phyloP scores from a whole-genome alignment of 1,140 invertebrate genomes.

The Zaprionus camerounensis region DNA sequence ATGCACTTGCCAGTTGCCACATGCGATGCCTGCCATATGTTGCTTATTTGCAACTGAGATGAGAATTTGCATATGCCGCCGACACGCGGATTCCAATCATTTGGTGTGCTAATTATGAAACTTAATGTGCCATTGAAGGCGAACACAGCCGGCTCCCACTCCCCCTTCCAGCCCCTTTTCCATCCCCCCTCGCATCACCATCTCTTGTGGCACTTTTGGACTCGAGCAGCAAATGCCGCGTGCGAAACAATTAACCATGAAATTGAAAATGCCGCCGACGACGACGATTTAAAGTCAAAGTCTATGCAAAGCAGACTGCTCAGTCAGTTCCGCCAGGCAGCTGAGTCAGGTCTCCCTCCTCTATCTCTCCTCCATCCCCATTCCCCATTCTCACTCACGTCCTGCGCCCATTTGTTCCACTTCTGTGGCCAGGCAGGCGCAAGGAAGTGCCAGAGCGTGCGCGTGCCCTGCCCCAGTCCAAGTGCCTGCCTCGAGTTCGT shows the following conservation, averaged over 20 bases:
- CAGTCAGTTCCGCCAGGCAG: constrained; percentile 45
- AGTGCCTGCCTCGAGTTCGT: background rate
- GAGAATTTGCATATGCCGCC: constrained; percentile 56
- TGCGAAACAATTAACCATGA: constrained; percentile 83
- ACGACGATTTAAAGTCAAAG: constrained; percentile 62
- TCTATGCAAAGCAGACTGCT: constrained; percentile 71
- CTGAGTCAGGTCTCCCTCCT: constrained; percentile 48
- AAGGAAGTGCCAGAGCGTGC: constrained; percentile 81
- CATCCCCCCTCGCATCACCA: background rate
- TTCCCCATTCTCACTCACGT: constrained; percentile 40
- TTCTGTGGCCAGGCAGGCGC: constrained; percentile 80
- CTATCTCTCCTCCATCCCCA: too few species aligned
- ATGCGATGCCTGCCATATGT: constrained; percentile 68
- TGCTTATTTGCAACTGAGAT: constrained; percentile 64
- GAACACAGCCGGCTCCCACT: constrained; percentile 21
- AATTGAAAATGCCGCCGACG: constrained; percentile 76
- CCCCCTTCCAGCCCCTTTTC: background rate
- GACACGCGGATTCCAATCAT: constrained; percentile 63
- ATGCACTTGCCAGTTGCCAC: constrained; percentile 56
- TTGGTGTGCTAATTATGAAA: constrained; percentile 80
- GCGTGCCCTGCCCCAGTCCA: constrained; percentile 49
- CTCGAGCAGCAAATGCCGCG: constrained; percentile 70
- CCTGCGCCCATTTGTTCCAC: constrained; percentile 81
- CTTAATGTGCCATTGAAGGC: constrained; percentile 75
- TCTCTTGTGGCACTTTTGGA: constrained; percentile 52